Evolutionary conservation across 1,140 invertebrate genomes (phyloP).

Genomic region (Pseudomyrmex gracilis): DNA sequence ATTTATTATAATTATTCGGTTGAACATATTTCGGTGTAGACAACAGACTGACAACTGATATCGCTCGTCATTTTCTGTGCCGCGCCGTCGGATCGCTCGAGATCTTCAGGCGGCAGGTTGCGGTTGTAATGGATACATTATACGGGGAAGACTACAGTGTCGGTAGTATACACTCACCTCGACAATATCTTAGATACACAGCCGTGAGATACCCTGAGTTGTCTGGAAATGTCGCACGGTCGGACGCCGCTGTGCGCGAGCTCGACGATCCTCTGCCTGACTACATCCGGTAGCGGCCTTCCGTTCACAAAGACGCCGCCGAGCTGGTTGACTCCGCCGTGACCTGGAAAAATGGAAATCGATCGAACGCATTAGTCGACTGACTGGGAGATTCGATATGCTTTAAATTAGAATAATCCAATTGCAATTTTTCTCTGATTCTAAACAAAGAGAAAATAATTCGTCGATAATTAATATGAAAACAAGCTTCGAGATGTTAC

Average conservation of each 20-base stretch:
- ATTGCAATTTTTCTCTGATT: neutral
- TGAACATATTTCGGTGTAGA: too few relatives aligned
- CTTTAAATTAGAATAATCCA: neutral
- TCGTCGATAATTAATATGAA: neutral
- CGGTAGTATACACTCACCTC: constrained; percentile 88
- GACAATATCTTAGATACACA: constrained; percentile 98
- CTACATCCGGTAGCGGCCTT: constrained; percentile 96
- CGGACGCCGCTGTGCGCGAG: constrained; percentile 97
- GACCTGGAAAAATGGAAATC: constrained; percentile 88
- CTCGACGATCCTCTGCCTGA: constrained; percentile 97
- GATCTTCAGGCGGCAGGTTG: constrained; percentile 22
- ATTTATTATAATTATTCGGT: too few relatives aligned
- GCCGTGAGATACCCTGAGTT: constrained; percentile 95
- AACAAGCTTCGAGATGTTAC: neutral
- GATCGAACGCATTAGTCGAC: constrained; percentile 72
- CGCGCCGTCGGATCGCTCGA: constrained; percentile 7
- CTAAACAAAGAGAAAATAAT: neutral
- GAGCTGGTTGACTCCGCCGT: constrained; percentile 97
- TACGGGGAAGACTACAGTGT: constrained; percentile 39
- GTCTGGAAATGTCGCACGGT: constrained; percentile 97
- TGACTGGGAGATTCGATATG: neutral
- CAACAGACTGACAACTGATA: neutral
- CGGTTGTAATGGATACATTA: constrained; percentile 69
- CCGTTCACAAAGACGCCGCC: constrained; percentile 99
- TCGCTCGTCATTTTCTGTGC: constrained; percentile 1